Evolutionary conservation across 2,888 invertebrate species (phyloP).

Genomic region (Metopia argyrocephala): DNA sequence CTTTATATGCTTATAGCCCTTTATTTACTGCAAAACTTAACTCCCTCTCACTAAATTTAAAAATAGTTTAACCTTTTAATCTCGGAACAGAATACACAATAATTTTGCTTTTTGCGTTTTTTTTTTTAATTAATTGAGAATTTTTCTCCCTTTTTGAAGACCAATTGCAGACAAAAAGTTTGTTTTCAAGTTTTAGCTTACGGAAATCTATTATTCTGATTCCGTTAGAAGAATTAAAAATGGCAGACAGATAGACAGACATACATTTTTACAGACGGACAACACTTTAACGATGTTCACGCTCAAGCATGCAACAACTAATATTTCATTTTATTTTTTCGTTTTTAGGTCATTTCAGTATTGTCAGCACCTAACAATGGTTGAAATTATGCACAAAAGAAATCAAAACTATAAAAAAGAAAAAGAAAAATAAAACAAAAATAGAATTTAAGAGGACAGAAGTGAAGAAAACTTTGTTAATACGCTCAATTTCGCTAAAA

Average conservation of each 20-base stretch:
- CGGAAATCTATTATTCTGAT: neutral
- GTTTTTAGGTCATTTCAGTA: slow-evolving; percentile 45
- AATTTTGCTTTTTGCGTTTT: neutral
- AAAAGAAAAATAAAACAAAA: neutral
- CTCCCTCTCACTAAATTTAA: neutral
- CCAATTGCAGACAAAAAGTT: neutral
- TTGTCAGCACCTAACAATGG: slow-evolving; percentile 44
- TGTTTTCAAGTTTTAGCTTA: neutral
- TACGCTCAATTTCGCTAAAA: slow-evolving; percentile 55
- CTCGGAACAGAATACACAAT: neutral
- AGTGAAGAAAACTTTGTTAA: slow-evolving; percentile 51
- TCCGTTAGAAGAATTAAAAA: neutral
- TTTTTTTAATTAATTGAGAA: neutral
- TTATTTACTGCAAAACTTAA: too few relatives aligned
- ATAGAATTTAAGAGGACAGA: neutral
- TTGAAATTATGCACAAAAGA: slow-evolving; percentile 28
- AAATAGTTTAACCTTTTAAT: neutral
- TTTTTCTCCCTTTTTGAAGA: neutral
- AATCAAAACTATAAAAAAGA: neutral
- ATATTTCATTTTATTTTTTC: neutral
- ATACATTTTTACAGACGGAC: too few relatives aligned
- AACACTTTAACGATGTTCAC: neutral
- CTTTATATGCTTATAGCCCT: too few relatives aligned
- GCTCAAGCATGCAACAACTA: neutral
- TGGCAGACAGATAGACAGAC: neutral